Evolutionary conservation across 2,797 vertebrate species (phyloP).

Genomic region (Danio aesculapii): DNA sequence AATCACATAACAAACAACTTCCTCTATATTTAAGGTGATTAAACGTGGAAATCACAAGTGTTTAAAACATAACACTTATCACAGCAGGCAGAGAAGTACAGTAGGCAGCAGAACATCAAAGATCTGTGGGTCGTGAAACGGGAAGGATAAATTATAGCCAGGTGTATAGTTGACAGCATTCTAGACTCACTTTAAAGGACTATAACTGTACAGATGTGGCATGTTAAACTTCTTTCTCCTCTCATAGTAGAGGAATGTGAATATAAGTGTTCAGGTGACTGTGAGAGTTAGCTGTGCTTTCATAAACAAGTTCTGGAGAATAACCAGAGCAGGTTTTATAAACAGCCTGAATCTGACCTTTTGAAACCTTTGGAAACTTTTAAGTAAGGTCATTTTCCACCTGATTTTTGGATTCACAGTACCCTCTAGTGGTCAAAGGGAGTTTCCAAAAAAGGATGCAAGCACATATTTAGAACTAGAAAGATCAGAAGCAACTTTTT

Average conservation of each 20-base stretch:
- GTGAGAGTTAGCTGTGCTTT: neutral
- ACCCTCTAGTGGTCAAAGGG: constrained; percentile 11
- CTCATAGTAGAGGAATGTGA: constrained; percentile 20
- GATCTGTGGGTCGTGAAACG: constrained; percentile 5
- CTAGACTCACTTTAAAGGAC: constrained; percentile 13
- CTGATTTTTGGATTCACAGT: neutral
- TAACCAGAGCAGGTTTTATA: constrained; percentile 2
- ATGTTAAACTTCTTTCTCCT: constrained; percentile 7
- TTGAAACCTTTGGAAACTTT: neutral
- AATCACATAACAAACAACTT: neutral
- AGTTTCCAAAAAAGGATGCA: neutral
- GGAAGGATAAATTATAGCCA: constrained; percentile 13
- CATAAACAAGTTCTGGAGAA: neutral
- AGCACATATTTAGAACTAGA: neutral
- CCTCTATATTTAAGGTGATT: neutral
- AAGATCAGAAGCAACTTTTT: neutral
- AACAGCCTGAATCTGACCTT: neutral
- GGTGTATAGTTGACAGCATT: constrained; percentile 7
- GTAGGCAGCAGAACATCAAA: constrained; percentile 22
- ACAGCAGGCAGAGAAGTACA: constrained; percentile 2
- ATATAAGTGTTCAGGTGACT: neutral
- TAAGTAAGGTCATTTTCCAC: neutral
- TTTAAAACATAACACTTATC: constrained; percentile 15
- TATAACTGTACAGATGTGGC: constrained; percentile 35
- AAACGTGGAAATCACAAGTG: neutral